Conservation (phyloP, 64 coral and sea anemone genomes). For the Actinia equina region DNA sequence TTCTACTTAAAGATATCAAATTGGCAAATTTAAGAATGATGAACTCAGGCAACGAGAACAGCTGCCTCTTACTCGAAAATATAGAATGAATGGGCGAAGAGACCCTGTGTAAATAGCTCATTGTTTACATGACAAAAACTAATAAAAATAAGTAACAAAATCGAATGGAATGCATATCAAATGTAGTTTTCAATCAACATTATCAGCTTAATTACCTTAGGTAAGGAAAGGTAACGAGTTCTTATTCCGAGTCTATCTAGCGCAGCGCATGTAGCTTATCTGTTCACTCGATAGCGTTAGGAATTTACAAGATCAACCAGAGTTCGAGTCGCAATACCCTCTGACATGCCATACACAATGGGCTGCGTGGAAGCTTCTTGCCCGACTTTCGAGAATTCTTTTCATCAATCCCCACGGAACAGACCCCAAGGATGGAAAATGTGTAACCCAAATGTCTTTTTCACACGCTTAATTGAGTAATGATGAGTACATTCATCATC, state of each 20-base stretch:
- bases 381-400: neutral
- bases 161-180: constrained; percentile 24
- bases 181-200: constrained; percentile 12
- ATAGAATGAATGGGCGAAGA: constrained; percentile 2
- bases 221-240: neutral
- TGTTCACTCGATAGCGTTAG: constrained; percentile 6
- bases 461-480: constrained; percentile 24
- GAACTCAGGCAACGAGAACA: neutral
- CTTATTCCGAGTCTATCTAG: constrained; percentile 1
- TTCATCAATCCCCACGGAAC: neutral
- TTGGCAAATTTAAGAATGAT: constrained; percentile 20
- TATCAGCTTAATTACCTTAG: constrained; percentile 8
- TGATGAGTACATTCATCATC: constrained; percentile 17
- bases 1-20: constrained; percentile 24
- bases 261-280: neutral
- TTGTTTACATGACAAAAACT: constrained; percentile 20
- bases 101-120: constrained; percentile 16
- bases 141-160: constrained; percentile 30
- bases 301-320: constrained; percentile 13
- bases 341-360: neutral
- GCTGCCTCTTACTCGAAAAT: neutral
- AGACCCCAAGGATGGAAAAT: neutral
- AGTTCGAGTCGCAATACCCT: neutral
- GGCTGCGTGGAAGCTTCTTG: neutral
- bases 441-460: constrained; percentile 28